Evolutionary conservation across 2,113 vertebrate genomes (phyloP).

Genomic region (Odontesthes bonariensis): DNA sequence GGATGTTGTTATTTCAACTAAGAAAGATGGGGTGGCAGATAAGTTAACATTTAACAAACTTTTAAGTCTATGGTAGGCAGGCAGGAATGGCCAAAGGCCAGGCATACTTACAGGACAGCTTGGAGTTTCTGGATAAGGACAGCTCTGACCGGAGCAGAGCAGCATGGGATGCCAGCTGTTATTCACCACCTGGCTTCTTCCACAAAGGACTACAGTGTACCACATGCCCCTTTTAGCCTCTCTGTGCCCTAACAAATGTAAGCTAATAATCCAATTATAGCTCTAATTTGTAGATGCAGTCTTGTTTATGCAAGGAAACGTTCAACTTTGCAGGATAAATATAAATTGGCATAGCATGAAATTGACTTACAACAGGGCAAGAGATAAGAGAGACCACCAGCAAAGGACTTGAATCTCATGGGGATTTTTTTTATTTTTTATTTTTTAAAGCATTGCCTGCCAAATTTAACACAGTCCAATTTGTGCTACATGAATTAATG

Average conservation of each 20-base stretch:
- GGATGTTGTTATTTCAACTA: slow-evolving; percentile 18
- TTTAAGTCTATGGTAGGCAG: background rate
- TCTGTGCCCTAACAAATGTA: slow-evolving; percentile 61
- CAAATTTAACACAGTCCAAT: background rate
- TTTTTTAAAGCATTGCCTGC: too few relatives aligned
- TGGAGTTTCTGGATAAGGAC: slow-evolving; percentile 45
- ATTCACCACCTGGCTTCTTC: slow-evolving; percentile 67
- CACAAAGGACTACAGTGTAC: slow-evolving; percentile 50
- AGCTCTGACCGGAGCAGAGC: slow-evolving; percentile 43
- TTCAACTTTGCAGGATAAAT: slow-evolving; percentile 21
- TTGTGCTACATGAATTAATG: background rate
- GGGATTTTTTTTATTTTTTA: background rate
- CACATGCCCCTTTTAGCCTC: slow-evolving; percentile 21
- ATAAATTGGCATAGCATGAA: slow-evolving; percentile 14
- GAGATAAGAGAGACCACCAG: slow-evolving; percentile 18
- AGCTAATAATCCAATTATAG: slow-evolving; percentile 63
- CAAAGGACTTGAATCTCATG: background rate
- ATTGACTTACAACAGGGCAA: background rate
- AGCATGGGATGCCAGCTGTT: slow-evolving; percentile 68
- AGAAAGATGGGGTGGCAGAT: slow-evolving; percentile 1
- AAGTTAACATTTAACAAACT: slow-evolving; percentile 17
- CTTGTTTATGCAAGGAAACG: background rate
- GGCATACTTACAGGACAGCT: slow-evolving; percentile 37
- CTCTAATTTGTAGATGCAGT: slow-evolving; percentile 16
- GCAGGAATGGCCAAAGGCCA: background rate